These are phyloP conservation scores for Motacilla tschutschensis DNA, from an alignment of 2,113 vertebrate species.

Conservation along the genomic window DNA sequence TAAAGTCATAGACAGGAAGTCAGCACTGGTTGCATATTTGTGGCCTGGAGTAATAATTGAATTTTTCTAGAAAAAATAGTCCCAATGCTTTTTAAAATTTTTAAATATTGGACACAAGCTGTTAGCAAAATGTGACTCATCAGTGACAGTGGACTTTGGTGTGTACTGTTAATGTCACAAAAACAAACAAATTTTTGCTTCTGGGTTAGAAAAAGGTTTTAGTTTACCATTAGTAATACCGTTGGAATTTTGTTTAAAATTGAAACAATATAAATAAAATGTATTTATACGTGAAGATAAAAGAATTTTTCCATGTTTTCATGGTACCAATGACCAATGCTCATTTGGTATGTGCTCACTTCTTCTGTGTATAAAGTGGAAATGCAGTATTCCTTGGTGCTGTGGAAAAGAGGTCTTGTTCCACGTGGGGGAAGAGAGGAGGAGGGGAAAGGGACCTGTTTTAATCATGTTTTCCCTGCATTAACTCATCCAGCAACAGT, in stretches of 20 bases:
- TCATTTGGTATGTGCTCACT: background rate
- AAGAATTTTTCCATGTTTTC: constrained; percentile 27
- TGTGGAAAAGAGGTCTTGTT: background rate
- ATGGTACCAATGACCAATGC: background rate
- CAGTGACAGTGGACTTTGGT: constrained; percentile 47
- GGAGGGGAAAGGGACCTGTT: background rate
- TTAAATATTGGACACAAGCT: constrained; percentile 13
- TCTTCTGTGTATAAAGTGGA: background rate
- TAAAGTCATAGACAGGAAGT: constrained; percentile 50
- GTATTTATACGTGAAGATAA: constrained; percentile 33
- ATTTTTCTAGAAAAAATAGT: constrained; percentile 32
- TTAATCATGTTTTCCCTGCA: background rate
- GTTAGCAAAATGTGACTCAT: constrained; percentile 55
- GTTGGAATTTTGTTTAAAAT: constrained; percentile 68
- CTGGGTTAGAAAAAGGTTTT: constrained; percentile 48
- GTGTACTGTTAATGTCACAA: constrained; percentile 36
- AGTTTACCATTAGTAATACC: constrained; percentile 52
- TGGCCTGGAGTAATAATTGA: constrained; percentile 25
- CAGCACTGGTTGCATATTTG: constrained; percentile 44
- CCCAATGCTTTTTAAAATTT: constrained; percentile 14
- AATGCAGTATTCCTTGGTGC: background rate
- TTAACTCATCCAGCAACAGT: background rate
- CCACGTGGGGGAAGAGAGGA: background rate
- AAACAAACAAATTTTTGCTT: constrained; percentile 58
- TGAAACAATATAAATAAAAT: constrained; percentile 56